Conservation (phyloP, 2,113 vertebrate species). For the Pedionomus torquatus region DNA sequence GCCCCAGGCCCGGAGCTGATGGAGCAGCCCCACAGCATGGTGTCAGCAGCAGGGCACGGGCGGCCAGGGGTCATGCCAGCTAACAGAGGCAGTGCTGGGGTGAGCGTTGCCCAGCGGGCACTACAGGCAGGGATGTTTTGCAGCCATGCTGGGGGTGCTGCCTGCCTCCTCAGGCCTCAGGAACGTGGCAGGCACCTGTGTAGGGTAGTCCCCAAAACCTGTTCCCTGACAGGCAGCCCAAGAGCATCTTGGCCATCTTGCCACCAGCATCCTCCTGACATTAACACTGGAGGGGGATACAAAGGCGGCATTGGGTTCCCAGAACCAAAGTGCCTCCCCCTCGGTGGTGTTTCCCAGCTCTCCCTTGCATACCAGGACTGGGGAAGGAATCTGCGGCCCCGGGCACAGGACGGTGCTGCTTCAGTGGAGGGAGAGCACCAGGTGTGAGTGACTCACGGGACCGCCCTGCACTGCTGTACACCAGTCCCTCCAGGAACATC, state of each 20-base stretch:
- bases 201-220: neutral
- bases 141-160: neutral
- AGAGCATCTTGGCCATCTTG: neutral
- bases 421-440: neutral
- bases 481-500: neutral
- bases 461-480: neutral
- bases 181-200: rapidly evolving
- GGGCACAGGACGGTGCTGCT: neutral
- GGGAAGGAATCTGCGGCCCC: slow-evolving; percentile 40
- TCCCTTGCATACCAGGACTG: neutral
- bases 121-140: neutral
- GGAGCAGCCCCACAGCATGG: neutral
- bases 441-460: slow-evolving; percentile 28
- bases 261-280: neutral
- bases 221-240: rapidly evolving
- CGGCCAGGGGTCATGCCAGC: neutral
- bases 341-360: neutral
- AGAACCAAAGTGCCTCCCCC: neutral
- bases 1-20: slow-evolving; percentile 23
- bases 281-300: neutral
- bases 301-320: neutral
- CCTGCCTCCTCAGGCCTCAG: neutral
- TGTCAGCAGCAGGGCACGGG: neutral
- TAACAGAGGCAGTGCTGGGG: neutral
- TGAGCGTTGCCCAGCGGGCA: neutral